phyloP scores from a whole-genome alignment of 2,888 invertebrate species.

The Apodemia mormo region DNA sequence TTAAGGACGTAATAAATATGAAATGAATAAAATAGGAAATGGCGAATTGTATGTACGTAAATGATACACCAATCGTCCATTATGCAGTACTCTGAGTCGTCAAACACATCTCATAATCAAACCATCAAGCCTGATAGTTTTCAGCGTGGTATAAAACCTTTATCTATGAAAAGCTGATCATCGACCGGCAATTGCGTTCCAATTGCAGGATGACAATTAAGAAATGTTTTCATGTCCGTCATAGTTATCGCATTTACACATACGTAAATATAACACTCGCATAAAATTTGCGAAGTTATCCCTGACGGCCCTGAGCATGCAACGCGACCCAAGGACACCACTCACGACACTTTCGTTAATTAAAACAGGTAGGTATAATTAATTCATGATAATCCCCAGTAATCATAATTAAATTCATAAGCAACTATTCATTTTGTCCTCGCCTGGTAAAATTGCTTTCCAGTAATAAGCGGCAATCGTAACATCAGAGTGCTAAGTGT shows the following conservation, averaged over 20 bases:
- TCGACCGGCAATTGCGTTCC: background rate
- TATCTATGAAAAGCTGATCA: background rate
- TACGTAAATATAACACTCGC: background rate
- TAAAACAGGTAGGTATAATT: conserved; percentile 41
- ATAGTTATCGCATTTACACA: background rate
- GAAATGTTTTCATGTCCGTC: background rate
- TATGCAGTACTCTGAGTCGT: too few relatives aligned
- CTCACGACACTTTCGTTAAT: conserved; percentile 37
- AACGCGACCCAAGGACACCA: background rate
- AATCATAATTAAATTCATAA: conserved; percentile 18
- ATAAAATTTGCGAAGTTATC: background rate
- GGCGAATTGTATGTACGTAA: too few relatives aligned
- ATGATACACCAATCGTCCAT: too few relatives aligned
- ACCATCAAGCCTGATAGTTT: too few relatives aligned
- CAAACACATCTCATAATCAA: too few relatives aligned
- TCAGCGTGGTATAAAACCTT: too few relatives aligned
- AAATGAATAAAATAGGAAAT: too few relatives aligned
- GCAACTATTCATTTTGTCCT: conserved; percentile 32
- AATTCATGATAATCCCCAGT: conserved; percentile 36
- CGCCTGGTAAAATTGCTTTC: background rate
- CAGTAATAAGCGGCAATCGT: background rate
- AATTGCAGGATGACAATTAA: background rate
- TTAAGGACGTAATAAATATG: too few relatives aligned
- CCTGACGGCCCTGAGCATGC: background rate
- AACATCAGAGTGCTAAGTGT: too few relatives aligned